Evolutionary conservation across 2,888 invertebrate species (phyloP).

Genomic region (Cepaea hortensis): DNA sequence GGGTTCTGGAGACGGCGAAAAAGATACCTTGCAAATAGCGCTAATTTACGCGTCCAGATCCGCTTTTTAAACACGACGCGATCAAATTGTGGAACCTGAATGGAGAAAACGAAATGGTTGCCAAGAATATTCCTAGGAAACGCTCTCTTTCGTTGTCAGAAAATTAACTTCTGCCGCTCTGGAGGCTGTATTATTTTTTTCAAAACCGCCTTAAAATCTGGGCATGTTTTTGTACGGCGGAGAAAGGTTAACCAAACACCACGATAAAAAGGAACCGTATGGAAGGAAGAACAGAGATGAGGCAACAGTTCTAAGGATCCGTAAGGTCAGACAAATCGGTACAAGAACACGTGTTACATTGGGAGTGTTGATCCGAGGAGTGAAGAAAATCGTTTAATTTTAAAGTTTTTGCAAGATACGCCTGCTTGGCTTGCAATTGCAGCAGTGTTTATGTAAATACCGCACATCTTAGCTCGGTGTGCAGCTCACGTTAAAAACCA

Average conservation of each 20-base stretch:
- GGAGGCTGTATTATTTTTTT: conserved; percentile 36
- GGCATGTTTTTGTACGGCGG: conserved; percentile 18
- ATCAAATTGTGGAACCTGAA: conserved; percentile 37
- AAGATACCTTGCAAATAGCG: conserved; percentile 42
- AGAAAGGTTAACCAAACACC: conserved; percentile 39
- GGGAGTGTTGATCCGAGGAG: conserved; percentile 19
- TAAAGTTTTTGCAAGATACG: conserved; percentile 11
- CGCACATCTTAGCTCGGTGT: conserved; percentile 1
- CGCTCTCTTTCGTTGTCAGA: conserved; percentile 19
- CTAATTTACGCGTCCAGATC: conserved; percentile 36
- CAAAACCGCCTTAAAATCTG: conserved; percentile 19
- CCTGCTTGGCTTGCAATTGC: conserved; percentile 13
- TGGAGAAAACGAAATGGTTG: conserved; percentile 40
- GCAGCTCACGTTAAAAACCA: conserved; percentile 19
- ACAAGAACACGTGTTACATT: conserved; percentile 9
- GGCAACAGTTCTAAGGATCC: conserved; percentile 17
- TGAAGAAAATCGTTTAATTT: conserved; percentile 26
- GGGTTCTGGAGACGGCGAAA: neutral
- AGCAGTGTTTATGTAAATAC: conserved; percentile 35
- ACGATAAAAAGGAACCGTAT: neutral
- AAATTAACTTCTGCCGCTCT: neutral
- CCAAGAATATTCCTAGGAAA: conserved; percentile 21
- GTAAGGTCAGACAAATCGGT: conserved; percentile 32
- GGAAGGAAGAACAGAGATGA: neutral
- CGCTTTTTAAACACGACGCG: conserved; percentile 19